Evolutionary conservation across 2,797 vertebrate genomes (phyloP).

Genomic region (Squalus acanthias): DNA sequence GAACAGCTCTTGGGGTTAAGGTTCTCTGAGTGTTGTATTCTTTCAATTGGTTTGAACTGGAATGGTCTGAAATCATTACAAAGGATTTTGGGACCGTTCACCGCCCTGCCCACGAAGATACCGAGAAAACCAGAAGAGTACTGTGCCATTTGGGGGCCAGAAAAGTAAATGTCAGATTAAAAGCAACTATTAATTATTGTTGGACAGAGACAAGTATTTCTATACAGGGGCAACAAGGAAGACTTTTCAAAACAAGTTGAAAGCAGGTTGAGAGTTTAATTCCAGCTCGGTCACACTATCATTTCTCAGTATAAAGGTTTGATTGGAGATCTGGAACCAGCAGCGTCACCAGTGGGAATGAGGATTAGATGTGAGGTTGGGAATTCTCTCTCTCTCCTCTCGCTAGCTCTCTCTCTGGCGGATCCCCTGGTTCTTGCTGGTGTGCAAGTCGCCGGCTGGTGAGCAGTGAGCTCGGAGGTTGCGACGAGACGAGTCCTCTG

Average conservation of each 20-base stretch:
- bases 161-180: neutral
- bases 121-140: neutral
- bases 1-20: neutral
- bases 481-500: neutral
- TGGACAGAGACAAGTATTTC: neutral
- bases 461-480: neutral
- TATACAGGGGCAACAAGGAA: neutral
- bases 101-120: neutral
- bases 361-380: neutral
- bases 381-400: neutral
- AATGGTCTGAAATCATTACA: neutral
- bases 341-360: neutral
- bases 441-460: neutral
- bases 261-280: neutral
- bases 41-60: neutral
- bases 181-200: no score
- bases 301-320: neutral
- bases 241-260: no score
- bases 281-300: neutral
- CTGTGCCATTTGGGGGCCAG: neutral
- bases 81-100: neutral
- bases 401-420: neutral
- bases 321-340: neutral
- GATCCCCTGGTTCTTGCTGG: neutral
- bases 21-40: neutral